A percentile compares a stretch with the other conserved stretches of the same genome.
Conservation (phyloP, 2,888 invertebrate genomes). For the Theretra japonica region DNA sequence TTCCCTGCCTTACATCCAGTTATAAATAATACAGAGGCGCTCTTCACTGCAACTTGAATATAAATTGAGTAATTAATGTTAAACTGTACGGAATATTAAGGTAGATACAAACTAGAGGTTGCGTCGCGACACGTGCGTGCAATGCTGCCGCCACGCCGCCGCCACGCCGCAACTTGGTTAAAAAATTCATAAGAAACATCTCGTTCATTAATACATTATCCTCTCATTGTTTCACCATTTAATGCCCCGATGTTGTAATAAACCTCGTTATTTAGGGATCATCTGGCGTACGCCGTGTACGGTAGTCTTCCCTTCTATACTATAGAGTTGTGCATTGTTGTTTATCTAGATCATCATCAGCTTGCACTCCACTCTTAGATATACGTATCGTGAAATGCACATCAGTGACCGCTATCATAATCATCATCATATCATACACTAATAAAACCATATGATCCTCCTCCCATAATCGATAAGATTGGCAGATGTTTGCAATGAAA, state of each 20-base stretch:
- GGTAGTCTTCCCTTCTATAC: neutral
- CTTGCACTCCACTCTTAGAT: too few relatives aligned
- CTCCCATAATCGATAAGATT: too few relatives aligned
- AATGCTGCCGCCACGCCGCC: neutral
- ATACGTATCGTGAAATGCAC: too few relatives aligned
- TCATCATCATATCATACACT: too few relatives aligned
- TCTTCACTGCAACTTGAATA: constrained; percentile 79
- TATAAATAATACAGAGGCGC: constrained; percentile 76
- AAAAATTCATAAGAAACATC: constrained; percentile 20
- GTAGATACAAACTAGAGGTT: constrained; percentile 53
- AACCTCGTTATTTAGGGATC: neutral
- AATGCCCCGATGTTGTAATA: neutral
- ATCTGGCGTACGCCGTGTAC: neutral
- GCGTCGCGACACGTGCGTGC: constrained; percentile 23
- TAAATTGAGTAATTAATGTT: constrained; percentile 79
- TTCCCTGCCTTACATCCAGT: constrained; percentile 28
- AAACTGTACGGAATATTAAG: constrained; percentile 70
- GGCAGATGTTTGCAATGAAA: too few relatives aligned
- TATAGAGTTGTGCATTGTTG: too few relatives aligned
- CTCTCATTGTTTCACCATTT: neutral
- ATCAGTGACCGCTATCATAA: too few relatives aligned
- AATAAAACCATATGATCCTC: too few relatives aligned
- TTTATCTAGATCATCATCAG: too few relatives aligned
- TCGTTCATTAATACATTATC: constrained; percentile 15
- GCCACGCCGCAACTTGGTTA: constrained; percentile 8